Conservation (phyloP, 2,113 vertebrate species). For the Eptesicus fuscus region DNA sequence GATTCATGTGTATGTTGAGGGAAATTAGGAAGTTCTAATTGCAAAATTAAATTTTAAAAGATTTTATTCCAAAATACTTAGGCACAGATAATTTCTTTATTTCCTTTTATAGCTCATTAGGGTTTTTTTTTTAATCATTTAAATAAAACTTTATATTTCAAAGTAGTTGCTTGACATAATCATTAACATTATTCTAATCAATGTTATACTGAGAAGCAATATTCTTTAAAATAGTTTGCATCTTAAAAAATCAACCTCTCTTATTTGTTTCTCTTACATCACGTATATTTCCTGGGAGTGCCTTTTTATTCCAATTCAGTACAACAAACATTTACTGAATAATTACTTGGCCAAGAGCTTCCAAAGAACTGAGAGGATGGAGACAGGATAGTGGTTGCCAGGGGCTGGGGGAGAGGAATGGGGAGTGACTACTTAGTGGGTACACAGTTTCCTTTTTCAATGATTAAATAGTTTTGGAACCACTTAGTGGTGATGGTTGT, state of each 20-base stretch:
- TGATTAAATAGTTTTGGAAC: background rate
- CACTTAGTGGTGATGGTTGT: background rate
- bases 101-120: background rate
- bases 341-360: background rate
- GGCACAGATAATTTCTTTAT: background rate
- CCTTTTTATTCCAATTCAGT: constrained; percentile 19
- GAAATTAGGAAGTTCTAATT: background rate
- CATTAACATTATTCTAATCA: background rate
- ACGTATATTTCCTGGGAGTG: background rate
- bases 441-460: background rate
- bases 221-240: constrained; percentile 8
- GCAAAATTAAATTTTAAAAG: constrained; percentile 20
- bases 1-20: background rate
- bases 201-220: background rate
- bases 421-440: background rate
- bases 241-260: background rate
- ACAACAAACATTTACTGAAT: constrained; percentile 34
- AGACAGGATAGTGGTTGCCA: background rate
- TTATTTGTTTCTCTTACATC: constrained; percentile 1
- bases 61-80: background rate
- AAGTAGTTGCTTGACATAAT: background rate
- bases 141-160: background rate
- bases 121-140: background rate
- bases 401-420: fast-evolving
- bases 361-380: background rate